These are phyloP conservation scores for Choloepus hoffmanni DNA, from an alignment of 2,113 vertebrate species.

Conservation along the genomic window DNA sequence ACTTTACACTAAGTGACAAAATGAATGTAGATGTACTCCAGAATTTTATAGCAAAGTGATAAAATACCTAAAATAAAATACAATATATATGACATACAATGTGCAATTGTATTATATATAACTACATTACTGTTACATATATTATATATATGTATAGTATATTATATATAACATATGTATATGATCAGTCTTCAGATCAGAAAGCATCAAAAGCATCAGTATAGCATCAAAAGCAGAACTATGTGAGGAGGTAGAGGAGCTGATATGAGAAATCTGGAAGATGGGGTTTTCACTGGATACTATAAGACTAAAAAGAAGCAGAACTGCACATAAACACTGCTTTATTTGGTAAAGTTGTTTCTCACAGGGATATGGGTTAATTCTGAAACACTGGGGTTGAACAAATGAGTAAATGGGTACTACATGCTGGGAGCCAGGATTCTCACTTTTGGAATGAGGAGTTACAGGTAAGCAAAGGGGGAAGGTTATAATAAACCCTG, in stretches of 20 bases:
- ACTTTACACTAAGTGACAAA: slow-evolving; percentile 14
- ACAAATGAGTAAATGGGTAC: neutral
- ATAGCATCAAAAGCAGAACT: neutral
- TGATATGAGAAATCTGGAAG: neutral
- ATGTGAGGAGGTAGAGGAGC: neutral
- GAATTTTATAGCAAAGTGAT: neutral
- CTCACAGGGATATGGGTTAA: neutral
- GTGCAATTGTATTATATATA: neutral
- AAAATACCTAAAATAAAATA: slow-evolving; percentile 24
- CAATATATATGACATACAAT: neutral
- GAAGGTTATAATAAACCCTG: neutral
- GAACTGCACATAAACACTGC: neutral
- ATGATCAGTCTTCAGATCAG: neutral
- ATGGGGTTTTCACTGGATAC: neutral
- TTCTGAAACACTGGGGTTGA: slow-evolving; percentile 14
- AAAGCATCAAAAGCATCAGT: neutral
- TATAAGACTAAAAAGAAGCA: slow-evolving; percentile 1
- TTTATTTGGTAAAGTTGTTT: slow-evolving; percentile 20
- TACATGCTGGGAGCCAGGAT: neutral
- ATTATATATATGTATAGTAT: neutral
- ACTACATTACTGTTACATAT: neutral
- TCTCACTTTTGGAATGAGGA: neutral
- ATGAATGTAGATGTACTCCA: neutral
- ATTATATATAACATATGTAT: neutral
- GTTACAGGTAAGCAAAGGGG: neutral